Evolutionary conservation across 2,113 vertebrate species (phyloP).

Genomic region (Castor canadensis): DNA sequence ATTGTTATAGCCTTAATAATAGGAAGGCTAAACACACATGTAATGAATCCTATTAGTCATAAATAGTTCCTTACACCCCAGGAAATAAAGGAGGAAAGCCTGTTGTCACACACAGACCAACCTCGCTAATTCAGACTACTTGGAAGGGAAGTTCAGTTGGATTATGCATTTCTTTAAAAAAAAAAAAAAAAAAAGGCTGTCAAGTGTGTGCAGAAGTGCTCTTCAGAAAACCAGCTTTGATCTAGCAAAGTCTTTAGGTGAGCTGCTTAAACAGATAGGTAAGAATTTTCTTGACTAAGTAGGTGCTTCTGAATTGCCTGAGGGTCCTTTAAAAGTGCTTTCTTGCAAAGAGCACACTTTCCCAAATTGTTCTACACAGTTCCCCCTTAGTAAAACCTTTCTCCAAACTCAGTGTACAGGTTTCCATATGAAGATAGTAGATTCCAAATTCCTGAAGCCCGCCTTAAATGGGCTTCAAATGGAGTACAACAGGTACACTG

Average conservation of each 20-base stretch:
- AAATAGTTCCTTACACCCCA: background rate
- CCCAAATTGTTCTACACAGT: background rate
- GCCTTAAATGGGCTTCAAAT: accelerated
- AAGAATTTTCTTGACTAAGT: background rate
- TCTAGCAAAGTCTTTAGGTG: background rate
- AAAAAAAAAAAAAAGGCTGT: background rate
- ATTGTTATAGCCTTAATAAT: constrained; percentile 31
- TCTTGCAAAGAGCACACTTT: background rate
- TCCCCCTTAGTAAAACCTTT: background rate
- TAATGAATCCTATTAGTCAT: constrained; percentile 57
- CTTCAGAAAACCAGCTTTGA: constrained; percentile 11
- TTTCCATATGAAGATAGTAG: background rate
- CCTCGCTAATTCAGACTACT: background rate
- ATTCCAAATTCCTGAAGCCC: background rate
- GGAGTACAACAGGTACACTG: accelerated
- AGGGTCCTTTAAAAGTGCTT: background rate
- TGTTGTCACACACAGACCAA: background rate
- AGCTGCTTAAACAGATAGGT: background rate
- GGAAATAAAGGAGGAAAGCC: background rate
- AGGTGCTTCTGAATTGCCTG: background rate
- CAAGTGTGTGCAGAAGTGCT: background rate
- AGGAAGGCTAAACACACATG: background rate
- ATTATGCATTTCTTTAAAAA: background rate
- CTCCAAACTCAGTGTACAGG: background rate
- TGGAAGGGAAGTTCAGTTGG: background rate